Percentiles rank a stretch among this genome's conserved stretches.
These are phyloP conservation scores for Charaxes varanes DNA, from an alignment of 1,140 invertebrate genomes.

Conservation along the genomic window DNA sequence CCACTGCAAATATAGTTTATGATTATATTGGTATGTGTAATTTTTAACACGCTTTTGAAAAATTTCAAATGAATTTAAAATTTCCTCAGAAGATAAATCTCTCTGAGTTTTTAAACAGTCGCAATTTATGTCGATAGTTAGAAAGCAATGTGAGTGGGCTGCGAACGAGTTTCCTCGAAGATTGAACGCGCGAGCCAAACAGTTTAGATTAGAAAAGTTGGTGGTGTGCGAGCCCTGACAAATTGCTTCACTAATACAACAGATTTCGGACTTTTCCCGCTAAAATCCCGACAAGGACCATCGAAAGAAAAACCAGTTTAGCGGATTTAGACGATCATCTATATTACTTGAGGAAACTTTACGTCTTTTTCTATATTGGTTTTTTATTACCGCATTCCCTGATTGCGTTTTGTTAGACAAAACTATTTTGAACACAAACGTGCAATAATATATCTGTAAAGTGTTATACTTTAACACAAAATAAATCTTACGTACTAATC, in stretches of 20 bases:
- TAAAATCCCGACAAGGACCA: constrained; percentile 46
- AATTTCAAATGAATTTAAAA: too few species aligned
- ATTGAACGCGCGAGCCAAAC: constrained; percentile 49
- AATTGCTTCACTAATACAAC: constrained; percentile 69
- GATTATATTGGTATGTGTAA: too few species aligned
- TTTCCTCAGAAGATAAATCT: too few species aligned
- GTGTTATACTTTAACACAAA: too few species aligned
- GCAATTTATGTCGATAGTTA: constrained; percentile 19
- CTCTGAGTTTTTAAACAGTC: too few species aligned
- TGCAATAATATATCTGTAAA: too few species aligned
- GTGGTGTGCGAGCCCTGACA: constrained; percentile 35
- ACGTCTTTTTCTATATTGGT: constrained; percentile 24
- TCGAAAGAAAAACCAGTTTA: constrained; percentile 17
- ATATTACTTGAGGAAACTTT: constrained; percentile 30
- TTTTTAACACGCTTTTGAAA: too few species aligned
- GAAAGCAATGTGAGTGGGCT: constrained; percentile 17
- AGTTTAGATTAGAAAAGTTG: constrained; percentile 72
- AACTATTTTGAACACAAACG: too few species aligned
- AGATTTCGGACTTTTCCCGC: constrained; percentile 47
- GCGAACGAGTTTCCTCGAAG: constrained; percentile 46
- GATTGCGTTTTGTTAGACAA: constrained; percentile 29
- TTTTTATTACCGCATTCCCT: constrained; percentile 25
- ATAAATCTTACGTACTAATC: too few species aligned
- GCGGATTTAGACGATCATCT: constrained; percentile 19
- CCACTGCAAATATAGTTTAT: too few species aligned